Base-by-base conservation (phyloP, 2,888 invertebrate species). In the Polyommatus icarus region DNA sequence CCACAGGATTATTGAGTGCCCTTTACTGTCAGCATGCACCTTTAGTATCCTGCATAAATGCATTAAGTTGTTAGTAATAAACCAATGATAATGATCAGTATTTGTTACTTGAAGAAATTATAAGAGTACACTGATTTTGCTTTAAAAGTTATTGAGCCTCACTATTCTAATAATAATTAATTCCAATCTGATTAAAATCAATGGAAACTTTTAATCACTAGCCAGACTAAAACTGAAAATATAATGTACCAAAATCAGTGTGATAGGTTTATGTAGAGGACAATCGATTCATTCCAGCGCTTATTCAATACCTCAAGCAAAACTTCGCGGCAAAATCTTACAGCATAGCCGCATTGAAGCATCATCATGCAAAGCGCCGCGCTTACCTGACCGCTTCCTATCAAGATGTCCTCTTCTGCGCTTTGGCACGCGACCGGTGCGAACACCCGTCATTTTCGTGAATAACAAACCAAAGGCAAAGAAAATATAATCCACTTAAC, bases 21-120 rank as follows among this genome's bases (percentile, higher is more conserved):
- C 87, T 87, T 88, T 71, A 71, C 83, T 86, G 84, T 87, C 88
- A 88, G 89, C 93, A 94, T 94, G 93, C 93, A 92, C 91, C 90
- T 91, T 54, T 90, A 92, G 85, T 85, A 86, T 89, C 93, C 93
- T 94, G 93, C 82, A 90, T 91, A 85, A 92, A 91, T 88, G 88
- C 88, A 92, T 87, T 87, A 82, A 82, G 84, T 83, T 88, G 92
- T 93, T 93, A 93, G 92, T 92, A 89, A 85, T 54, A 83, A 82
- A 84, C 82, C 82, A 78, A 78, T 76, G 73, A 77, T 59, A 73
- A 59, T 78, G 77, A 54, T 32, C 54, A 57, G 36, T 36, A 15
- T 24, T 36, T 57, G 57, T 76, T 24, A 59, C n/a, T 46, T 72
- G 77, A 72, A 75, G 40, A 24, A 24, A 12, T n/a, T 72, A 72